phyloP scores from a whole-genome alignment of 1,140 invertebrate species.

The Caenorhabditis latens region DNA sequence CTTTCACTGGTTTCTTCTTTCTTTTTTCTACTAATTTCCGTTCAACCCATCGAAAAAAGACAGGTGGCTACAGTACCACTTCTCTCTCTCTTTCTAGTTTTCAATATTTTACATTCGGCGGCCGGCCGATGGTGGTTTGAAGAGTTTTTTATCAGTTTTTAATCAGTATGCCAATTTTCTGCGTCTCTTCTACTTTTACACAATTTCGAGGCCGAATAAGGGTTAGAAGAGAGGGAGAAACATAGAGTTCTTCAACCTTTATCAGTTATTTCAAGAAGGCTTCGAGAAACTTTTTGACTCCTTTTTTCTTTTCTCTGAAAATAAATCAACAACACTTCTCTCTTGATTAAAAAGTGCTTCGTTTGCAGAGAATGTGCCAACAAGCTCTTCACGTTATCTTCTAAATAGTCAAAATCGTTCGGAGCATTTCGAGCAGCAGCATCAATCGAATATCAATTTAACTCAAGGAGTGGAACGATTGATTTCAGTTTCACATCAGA shows the following conservation, averaged over 20 bases:
- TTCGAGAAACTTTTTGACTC: conserved; percentile 9
- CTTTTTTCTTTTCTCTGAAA: conserved; percentile 32
- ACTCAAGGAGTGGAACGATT: not conserved
- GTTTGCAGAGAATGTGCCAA: conserved; percentile 40
- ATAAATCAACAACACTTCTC: not conserved
- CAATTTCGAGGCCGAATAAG: conserved; percentile 1
- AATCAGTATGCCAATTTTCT: not conserved
- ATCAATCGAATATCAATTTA: not conserved
- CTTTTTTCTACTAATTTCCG: conserved; percentile 38
- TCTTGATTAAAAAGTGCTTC: not conserved
- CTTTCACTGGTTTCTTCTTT: not conserved
- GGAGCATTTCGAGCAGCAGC: not conserved
- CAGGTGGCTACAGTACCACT: conserved; percentile 39
- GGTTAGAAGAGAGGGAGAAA: conserved; percentile 18
- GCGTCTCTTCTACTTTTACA: not conserved
- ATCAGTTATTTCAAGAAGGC: conserved; percentile 1
- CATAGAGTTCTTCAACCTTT: conserved; percentile 13
- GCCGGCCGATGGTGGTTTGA: conserved; percentile 17
- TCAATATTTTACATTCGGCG: conserved; percentile 33
- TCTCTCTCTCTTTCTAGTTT: conserved; percentile 34
- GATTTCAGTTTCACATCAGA: not conserved
- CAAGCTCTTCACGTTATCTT: not conserved
- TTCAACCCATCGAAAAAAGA: conserved; percentile 44
- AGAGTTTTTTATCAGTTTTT: conserved; percentile 38
- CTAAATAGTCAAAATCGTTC: not conserved